These are phyloP conservation scores for Piprites chloris DNA, from an alignment of 2,113 vertebrate species.

Conservation along the genomic window DNA sequence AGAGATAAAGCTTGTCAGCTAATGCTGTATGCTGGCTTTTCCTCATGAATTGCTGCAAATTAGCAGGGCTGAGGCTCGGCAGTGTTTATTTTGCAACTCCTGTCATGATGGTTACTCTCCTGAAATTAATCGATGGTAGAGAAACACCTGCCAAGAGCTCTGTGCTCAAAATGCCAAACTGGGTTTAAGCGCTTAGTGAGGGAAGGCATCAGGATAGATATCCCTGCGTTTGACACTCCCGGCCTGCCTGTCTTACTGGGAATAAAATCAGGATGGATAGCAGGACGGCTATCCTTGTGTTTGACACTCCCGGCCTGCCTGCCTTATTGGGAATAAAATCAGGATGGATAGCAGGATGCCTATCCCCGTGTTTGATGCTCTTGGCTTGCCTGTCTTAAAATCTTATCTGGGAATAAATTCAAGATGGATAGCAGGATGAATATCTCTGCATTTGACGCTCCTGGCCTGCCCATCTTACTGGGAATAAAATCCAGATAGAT, in stretches of 20 bases:
- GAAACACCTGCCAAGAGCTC: neutral
- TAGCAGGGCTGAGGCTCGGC: neutral
- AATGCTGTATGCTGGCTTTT: neutral
- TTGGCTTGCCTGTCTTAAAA: no score
- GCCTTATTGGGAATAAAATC: neutral
- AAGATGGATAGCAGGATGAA: no score
- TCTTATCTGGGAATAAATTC: no score
- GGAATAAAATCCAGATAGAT: neutral
- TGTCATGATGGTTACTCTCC: neutral
- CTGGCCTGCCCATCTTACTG: neutral
- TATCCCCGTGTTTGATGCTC: no score
- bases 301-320: neutral
- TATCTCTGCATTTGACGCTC: no score
- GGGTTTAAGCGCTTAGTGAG: neutral
- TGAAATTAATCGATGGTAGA: neutral
- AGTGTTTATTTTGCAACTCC: neutral
- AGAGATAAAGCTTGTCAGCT: neutral
- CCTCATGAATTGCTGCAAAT: neutral
- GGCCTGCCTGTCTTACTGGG: neutral
- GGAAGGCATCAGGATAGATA: neutral
- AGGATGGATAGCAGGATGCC: no score
- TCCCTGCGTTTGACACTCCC: accelerated
- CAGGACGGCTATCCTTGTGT: neutral
- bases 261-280: neutral
- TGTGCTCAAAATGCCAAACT: neutral